Conservation (phyloP, 2,888 invertebrate genomes). For the Lymantria monacha region DNA sequence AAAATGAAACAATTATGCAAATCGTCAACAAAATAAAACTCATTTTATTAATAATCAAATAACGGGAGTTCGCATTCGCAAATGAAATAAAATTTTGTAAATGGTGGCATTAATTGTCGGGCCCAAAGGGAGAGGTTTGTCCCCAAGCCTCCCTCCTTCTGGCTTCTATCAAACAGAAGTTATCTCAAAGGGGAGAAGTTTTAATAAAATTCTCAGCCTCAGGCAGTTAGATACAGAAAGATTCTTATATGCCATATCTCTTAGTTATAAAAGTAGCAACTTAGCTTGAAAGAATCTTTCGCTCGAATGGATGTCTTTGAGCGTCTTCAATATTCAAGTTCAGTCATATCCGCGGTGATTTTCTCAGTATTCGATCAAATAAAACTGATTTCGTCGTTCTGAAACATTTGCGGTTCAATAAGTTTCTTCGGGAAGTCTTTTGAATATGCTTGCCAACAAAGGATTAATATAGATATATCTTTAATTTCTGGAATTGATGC, state of each 20-base stretch:
- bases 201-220: constrained; percentile 78
- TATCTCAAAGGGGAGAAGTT: constrained; percentile 78
- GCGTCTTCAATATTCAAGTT: constrained; percentile 53
- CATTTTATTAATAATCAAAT: constrained; percentile 80
- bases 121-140: constrained; percentile 34
- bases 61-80: constrained; percentile 69
- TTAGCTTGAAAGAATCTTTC: constrained; percentile 51
- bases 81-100: constrained; percentile 77
- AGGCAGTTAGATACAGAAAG: constrained; percentile 64
- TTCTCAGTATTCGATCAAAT: constrained; percentile 40
- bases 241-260: constrained; percentile 62
- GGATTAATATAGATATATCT: constrained; percentile 4
- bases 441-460: constrained; percentile 13
- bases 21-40: constrained; percentile 77
- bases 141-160: constrained; percentile 40
- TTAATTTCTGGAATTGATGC: background rate
- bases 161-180: constrained; percentile 76
- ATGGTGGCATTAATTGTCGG: constrained; percentile 74
- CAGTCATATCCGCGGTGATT: constrained; percentile 41
- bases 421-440: constrained; percentile 17
- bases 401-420: constrained; percentile 23
- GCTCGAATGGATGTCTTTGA: constrained; percentile 54
- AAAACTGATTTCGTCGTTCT: constrained; percentile 25
- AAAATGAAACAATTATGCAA: constrained; percentile 80
- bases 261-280: constrained; percentile 55